Base-by-base conservation (phyloP, 30 jellyfish, hydroid and myxozoan genomes). In the Haliclystus octoradiatus region DNA sequence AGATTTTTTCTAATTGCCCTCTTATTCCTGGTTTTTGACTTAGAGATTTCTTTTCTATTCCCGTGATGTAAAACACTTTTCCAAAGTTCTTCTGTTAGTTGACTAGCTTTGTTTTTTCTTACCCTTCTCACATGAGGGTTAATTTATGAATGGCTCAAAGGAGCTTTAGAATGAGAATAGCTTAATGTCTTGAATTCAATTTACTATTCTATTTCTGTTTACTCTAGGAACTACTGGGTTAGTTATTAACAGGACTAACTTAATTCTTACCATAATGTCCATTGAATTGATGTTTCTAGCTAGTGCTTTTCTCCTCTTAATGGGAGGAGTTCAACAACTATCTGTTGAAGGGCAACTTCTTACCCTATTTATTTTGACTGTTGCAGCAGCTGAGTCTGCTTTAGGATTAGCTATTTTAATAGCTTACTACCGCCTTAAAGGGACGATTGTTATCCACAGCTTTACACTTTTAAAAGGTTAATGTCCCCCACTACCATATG, bases 331-430 rank as follows among this genome's bases (percentile, higher is more conserved):
- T 2, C 32, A 15, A 31, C 32, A 50, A 57, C 3, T 19, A 2
- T 22, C 33, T 19, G 23, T 73, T 22, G 2, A 19, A 14, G 81
- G 84, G 26, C 84, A 73, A 62, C 3, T 40, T 29, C 32, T 73
- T 30, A 62, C 77, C 26, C 14, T 73, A 30, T 32, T 73, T 49
- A 68, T 68, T 34, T 40, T 73, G 14, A 61, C 81, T 24, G 81
- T 73, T 1, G 87, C 81, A 2, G 87, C 87, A 13, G 87, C 71
- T 35, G 87, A 75, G 66, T 75, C 87, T 4, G 89, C 84, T 1
- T 46, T 67, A 26, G 89, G 89, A 23, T 50, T 67, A 28, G 73
- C 89, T 0, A 76, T 76, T 0, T 34, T 76, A 3, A 49, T 65
- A 29, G 13, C 83, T 46, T 76, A 53, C 46, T 76, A 63, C 50